Base-by-base conservation (phyloP, 2,888 invertebrate species). In the Leptinotarsa peninsularis region DNA sequence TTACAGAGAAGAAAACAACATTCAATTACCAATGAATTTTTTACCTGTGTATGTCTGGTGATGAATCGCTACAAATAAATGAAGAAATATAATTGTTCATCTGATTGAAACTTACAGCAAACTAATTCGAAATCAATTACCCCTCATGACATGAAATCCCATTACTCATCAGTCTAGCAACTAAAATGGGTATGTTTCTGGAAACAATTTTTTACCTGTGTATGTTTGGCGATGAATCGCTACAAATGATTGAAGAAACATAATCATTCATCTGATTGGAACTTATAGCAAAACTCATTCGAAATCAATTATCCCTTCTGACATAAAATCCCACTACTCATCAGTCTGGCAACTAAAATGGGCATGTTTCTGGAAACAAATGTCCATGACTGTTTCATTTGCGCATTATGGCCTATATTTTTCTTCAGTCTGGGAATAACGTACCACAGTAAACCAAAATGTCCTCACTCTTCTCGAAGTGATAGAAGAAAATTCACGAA, bases 361-460 rank as follows among this genome's bases (percentile, higher is more conserved):
- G 18, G 4, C 17, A 4, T 15, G 3, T 67, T 73, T 21, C 15
- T 18, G 4, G 68, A 50, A 33, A 68, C 43, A 27, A 68, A 56
- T 21, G 17, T 66, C 21, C 74, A 70, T 15, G 70, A 74, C 56
- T 74, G 74, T 66, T 74, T 66, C 3, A 56, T 74, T 21, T 74
- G 74, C 27, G 66, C 74, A 3, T 33, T 69, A 23, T 66, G 66
- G 49, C 74, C 66, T 4, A 69, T 54, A 10, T 56, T 74, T 7
- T 23, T 66, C 1, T 74, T 66, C 23, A 70, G 66, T 56, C 14
- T 70, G 10, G 74, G 74, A 4, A 66, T 74, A 23, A 66, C 66
- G 2, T 74, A 74, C 49, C 52, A 69, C 15, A 54, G 49, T 21
- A 4, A 56, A 14, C 66, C 67, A n/a, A 52, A 74, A 49, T 74